These are phyloP conservation scores for Papilio machaon DNA, from an alignment of 1,140 invertebrate species.

Conservation along the genomic window DNA sequence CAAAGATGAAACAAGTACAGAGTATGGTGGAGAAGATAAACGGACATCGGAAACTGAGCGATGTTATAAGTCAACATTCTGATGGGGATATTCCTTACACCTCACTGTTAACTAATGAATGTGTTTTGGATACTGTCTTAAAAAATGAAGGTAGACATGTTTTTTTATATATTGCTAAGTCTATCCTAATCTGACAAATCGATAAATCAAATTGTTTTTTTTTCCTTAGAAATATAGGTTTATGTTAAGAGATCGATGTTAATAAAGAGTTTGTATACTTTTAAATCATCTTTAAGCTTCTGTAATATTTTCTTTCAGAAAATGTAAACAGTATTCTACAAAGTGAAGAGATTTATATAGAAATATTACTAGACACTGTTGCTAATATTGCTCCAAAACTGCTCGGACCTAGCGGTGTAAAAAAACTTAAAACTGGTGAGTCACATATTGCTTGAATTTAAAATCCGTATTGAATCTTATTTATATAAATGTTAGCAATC, in stretches of 20 bases:
- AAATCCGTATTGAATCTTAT: conserved; percentile 26
- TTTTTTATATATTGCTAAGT: not conserved
- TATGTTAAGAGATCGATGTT: too few species aligned
- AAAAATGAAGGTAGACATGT: conserved; percentile 63
- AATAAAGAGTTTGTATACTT: too few species aligned
- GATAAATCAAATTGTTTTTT: too few species aligned
- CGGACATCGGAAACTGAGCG: conserved; percentile 61
- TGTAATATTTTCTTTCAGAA: conserved; percentile 56
- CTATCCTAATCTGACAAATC: too few species aligned
- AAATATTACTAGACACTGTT: conserved; percentile 77
- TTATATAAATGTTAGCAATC: not conserved
- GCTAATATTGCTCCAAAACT: conserved; percentile 71
- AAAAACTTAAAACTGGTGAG: conserved; percentile 75
- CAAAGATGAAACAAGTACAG: conserved; percentile 74
- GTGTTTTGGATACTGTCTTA: conserved; percentile 62
- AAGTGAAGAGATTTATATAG: conserved; percentile 80
- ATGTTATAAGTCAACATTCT: conserved; percentile 66
- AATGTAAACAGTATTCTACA: conserved; percentile 77
- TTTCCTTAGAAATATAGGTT: too few species aligned
- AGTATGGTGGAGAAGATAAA: conserved; percentile 71
- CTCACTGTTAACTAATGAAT: conserved; percentile 71
- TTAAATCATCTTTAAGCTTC: too few species aligned
- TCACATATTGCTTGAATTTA: not conserved
- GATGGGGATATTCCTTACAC: conserved; percentile 76
- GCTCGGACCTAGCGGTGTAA: conserved; percentile 72